Evolutionary conservation across 2,888 invertebrate genomes (phyloP), one percentile per base, ranked within the genome.

Genomic region (Crepidodera aurea): DNA sequence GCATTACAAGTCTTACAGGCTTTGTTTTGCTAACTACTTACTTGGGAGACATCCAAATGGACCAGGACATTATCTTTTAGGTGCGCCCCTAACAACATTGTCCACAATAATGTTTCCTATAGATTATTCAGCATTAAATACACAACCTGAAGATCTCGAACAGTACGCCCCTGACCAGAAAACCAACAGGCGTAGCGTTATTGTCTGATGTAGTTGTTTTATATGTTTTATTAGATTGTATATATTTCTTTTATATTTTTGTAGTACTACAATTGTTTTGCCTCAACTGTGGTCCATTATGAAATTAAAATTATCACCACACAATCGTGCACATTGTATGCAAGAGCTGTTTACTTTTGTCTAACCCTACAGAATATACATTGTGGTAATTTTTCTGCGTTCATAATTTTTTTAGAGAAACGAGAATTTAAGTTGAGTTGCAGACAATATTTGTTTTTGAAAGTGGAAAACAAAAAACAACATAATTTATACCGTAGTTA

Each of bases 21-120:
- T 90, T 73, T 88, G 88, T 77, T 91, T 89, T 78, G 87, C 89
- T 44, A 91, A 91, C 79, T 91, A 90, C 84, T 82, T 91, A 67
- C 84, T 90, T 78, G 90, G 89, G 2, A 86, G 89, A 75, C 87
- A 88, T 72, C 90, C 90, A 3, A 90, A 90, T 75, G 90, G 90
- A 0, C 90, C 90, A 0, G 91, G 91, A 0, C 90, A 90, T 72
- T 90, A 88, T 84, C 85, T 90, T 48, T 84, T 90, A 25, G 90
- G 90, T 13, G 86, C 86, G 4, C 83, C 86, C 1, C 84, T 85
- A 69, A 84, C 82, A 68, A 80, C 84, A 16, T 77, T 84, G 8
- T 84, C 84, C 2, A 85, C 84, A 53, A 85, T 85, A 1, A 85
- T 87, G 8, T 91, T 90, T 76, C 90, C 90, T 1, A 88, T 91